Evolutionary conservation across 2,888 invertebrate species (phyloP).

Genomic region (Ommatoiulus sabulosus): DNA sequence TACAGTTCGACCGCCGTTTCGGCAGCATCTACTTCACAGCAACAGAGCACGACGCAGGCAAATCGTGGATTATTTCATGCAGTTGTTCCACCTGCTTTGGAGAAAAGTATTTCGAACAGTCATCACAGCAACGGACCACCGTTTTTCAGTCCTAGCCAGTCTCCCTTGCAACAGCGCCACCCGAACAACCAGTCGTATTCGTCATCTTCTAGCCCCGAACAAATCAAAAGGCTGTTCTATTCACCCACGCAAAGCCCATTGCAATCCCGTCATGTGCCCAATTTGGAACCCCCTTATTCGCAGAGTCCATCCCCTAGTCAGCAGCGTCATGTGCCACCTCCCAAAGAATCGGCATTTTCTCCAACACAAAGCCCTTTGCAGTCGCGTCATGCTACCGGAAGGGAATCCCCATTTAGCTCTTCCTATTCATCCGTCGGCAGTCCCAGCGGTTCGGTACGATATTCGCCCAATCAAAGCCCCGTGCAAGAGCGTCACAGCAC

Average conservation of each 20-base stretch:
- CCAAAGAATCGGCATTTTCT: slow-evolving; percentile 58
- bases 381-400: slow-evolving; percentile 59
- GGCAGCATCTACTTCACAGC: background rate
- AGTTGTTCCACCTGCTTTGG: background rate
- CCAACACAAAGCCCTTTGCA: slow-evolving; percentile 60
- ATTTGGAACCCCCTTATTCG: slow-evolving; percentile 58
- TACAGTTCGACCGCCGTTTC: background rate
- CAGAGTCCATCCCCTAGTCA: slow-evolving; percentile 60
- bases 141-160: slow-evolving; percentile 57
- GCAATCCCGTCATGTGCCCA: slow-evolving; percentile 77
- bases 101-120: slow-evolving; percentile 33
- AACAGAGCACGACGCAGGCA: background rate
- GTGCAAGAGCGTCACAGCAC: slow-evolving; percentile 59
- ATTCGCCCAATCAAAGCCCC: slow-evolving; percentile 60
- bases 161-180: slow-evolving; percentile 59
- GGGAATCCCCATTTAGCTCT: slow-evolving; percentile 60
- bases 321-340: slow-evolving; percentile 55
- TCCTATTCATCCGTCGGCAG: slow-evolving; percentile 60
- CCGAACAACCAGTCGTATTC: slow-evolving; percentile 60
- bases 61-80: background rate
- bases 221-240: slow-evolving; percentile 72
- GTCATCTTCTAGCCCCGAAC: slow-evolving; percentile 60
- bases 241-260: slow-evolving; percentile 89
- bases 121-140: slow-evolving; percentile 52
- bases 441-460: slow-evolving; percentile 60